Base-by-base conservation (phyloP, 2,888 invertebrate genomes). In the Lepidonotus clava region DNA sequence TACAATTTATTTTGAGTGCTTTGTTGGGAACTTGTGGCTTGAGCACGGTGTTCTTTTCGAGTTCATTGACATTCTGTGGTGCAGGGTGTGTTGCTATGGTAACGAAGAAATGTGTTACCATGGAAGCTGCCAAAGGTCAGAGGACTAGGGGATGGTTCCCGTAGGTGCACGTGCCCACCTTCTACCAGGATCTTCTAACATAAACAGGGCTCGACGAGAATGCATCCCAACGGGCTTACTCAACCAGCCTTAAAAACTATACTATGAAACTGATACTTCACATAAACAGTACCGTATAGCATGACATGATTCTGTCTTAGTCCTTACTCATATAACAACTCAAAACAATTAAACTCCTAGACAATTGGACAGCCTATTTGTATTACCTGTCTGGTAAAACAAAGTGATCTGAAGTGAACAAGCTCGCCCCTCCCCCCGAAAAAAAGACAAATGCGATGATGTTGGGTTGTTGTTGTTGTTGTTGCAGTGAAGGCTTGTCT, bases 81-180 rank as follows among this genome's bases (percentile, higher is more conserved):
- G 38, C 71, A 34, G n/a, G 38, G 41, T 80, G 46, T 80, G 80
- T 80, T 80, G 80, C 80, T 28, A 80, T 80, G 80, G 80, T 46
- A 46, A 80, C 80, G 24, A 41, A 80, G 80, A 14, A 46, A 80
- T 21, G 46, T 80, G 80, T 80, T 80, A 80, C 80, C 80, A 80
- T 80, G 24, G 80, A 51, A 18, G 51, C 80, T 24, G 80, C 14
- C 32, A 80, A 80, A 80, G 71, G 71, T 71, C 71, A 71, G n/a
- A 34, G 14, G 8, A 34, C 21, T 11, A 21, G n/a, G n/a, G 71
- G 71, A n/a, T 71, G 71, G 71, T 34, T 36, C 71, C 71, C 4
- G 34, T 71, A 71, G 71, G 38, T 71, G 38, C 71, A 36, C 71
- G 14, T 71, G 71, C 14, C n/a, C 1, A 18, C 71, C 71, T 38